These are phyloP conservation scores for Papilio gigon DNA, from an alignment of 2,888 invertebrate species.

Conservation along the genomic window DNA sequence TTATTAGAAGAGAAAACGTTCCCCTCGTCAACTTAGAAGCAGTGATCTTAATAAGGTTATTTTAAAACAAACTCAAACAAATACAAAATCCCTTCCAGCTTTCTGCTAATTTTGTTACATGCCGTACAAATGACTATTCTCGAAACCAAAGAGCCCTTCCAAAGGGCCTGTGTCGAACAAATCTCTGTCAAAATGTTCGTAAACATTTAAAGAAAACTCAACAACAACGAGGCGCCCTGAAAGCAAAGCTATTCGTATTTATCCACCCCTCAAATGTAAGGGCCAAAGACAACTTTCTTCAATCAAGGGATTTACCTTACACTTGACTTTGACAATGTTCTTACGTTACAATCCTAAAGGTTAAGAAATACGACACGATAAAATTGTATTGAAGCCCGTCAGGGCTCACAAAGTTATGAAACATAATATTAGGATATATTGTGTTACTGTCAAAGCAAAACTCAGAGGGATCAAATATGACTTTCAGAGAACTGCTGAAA, in stretches of 20 bases:
- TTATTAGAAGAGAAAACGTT: background rate
- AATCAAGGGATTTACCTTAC: conserved; percentile 78
- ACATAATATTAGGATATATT: conserved; percentile 39
- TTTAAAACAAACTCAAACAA: background rate
- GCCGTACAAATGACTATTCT: conserved; percentile 28
- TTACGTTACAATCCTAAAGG: conserved; percentile 71
- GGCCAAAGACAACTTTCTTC: conserved; percentile 67
- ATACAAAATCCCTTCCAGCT: background rate
- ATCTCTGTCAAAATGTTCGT: conserved; percentile 51
- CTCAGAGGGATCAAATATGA: conserved; percentile 32
- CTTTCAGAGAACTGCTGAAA: conserved; percentile 27
- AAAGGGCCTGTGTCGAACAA: conserved; percentile 41
- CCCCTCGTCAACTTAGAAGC: background rate
- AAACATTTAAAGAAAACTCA: conserved; percentile 59
- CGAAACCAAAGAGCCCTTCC: conserved; percentile 37
- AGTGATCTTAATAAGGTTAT: background rate
- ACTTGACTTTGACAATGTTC: conserved; percentile 75
- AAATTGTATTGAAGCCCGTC: conserved; percentile 57
- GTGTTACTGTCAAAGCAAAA: conserved; percentile 36
- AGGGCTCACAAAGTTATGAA: conserved; percentile 46
- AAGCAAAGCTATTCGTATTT: conserved; percentile 57
- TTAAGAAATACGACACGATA: conserved; percentile 72
- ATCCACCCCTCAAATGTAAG: conserved; percentile 61
- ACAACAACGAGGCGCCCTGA: conserved; percentile 61
- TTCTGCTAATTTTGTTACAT: conserved; percentile 12